Evolutionary conservation across 2,113 vertebrate species (phyloP).

Genomic region (Paramormyrops kingsleyae): DNA sequence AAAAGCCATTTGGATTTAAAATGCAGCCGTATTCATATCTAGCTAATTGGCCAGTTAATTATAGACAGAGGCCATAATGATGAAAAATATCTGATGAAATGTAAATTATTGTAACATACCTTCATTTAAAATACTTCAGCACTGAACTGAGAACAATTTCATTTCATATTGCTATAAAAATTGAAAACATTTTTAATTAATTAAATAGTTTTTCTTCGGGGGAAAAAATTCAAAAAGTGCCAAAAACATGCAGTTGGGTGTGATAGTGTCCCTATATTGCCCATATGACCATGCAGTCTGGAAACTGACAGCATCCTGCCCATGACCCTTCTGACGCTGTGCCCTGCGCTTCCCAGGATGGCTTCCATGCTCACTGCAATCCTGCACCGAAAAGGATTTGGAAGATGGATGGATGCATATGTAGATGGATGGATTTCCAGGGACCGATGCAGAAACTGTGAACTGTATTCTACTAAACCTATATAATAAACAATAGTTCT

Average conservation of each 20-base stretch:
- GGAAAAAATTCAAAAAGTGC: neutral
- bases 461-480: neutral
- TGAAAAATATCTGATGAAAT: conserved; percentile 46
- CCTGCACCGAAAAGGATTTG: neutral
- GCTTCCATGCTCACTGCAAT: neutral
- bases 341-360: neutral
- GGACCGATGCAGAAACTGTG: neutral
- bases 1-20: conserved; percentile 40
- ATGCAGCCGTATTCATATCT: conserved; percentile 42
- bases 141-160: neutral
- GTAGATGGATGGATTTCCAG: neutral
- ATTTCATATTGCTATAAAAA: neutral
- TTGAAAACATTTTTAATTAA: neutral
- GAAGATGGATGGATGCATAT: neutral
- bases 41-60: conserved; percentile 49
- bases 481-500: neutral
- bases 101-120: conserved; percentile 33
- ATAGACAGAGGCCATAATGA: conserved; percentile 40
- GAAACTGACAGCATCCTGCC: neutral
- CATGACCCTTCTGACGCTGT: neutral
- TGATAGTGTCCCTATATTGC: neutral
- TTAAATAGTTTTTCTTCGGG: neutral
- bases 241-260: neutral
- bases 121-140: neutral
- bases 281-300: neutral